These are phyloP conservation scores for Drosophila kikkawai DNA, from an alignment of 1,140 invertebrate species.

Conservation along the genomic window DNA sequence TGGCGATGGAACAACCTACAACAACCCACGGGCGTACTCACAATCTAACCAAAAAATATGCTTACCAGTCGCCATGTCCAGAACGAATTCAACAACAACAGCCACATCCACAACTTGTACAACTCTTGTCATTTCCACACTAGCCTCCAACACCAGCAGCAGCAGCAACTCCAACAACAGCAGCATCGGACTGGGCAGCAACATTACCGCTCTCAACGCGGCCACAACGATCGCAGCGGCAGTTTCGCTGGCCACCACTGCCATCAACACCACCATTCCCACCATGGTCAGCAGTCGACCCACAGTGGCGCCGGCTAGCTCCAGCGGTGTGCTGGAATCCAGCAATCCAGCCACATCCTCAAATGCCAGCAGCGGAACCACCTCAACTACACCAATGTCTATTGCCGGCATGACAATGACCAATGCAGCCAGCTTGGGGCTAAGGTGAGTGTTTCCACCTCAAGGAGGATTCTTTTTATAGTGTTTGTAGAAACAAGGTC, in stretches of 20 bases:
- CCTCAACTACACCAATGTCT: conserved; percentile 44
- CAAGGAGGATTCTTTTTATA: not conserved
- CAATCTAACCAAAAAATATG: conserved; percentile 52
- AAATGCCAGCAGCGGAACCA: conserved; percentile 16
- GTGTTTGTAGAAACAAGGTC: not conserved
- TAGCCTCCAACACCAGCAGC: conserved; percentile 62
- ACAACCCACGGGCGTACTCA: conserved; percentile 25
- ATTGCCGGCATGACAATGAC: conserved; percentile 41
- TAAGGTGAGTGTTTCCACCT: conserved; percentile 46
- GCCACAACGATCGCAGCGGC: conserved; percentile 72
- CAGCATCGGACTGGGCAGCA: conserved; percentile 38
- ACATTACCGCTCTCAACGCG: conserved; percentile 53
- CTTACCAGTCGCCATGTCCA: conserved; percentile 33
- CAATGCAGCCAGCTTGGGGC: conserved; percentile 46
- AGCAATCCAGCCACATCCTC: conserved; percentile 30
- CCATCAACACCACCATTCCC: conserved; percentile 76
- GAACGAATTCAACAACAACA: conserved; percentile 35
- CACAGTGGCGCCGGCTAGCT: conserved; percentile 52
- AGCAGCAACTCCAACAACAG: conserved; percentile 44
- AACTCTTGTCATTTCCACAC: conserved; percentile 59
- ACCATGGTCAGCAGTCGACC: conserved; percentile 64
- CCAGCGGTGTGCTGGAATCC: conserved; percentile 56
- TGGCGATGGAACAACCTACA: conserved; percentile 24
- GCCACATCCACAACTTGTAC: conserved; percentile 45
- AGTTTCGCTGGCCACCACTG: conserved; percentile 71